These are phyloP conservation scores for Heterochromis multidens DNA, from an alignment of 2,113 vertebrate genomes.

Conservation along the genomic window DNA sequence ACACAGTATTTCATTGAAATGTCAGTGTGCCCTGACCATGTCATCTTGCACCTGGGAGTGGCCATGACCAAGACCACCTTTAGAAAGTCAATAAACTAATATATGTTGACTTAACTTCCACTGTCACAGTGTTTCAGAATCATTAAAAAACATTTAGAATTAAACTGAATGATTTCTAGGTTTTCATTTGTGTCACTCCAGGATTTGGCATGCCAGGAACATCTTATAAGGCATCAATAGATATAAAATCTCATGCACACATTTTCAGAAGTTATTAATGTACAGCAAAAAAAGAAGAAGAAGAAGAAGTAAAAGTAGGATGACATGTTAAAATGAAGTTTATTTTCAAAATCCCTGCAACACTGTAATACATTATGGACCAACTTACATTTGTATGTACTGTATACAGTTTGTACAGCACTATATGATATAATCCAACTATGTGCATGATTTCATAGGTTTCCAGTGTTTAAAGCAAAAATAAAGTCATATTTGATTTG, in stretches of 20 bases:
- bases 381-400: too few relatives aligned
- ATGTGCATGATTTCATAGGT: too few relatives aligned
- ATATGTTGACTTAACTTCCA: not conserved
- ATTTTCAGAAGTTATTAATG: not conserved
- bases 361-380: not conserved
- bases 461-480: too few relatives aligned
- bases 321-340: not conserved
- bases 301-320: not conserved
- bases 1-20: not conserved
- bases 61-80: not conserved
- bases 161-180: too few relatives aligned
- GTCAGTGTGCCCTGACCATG: conserved; percentile 17
- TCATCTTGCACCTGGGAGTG: not conserved
- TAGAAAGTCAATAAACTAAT: not conserved
- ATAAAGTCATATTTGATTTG: too few relatives aligned
- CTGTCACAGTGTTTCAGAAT: not conserved
- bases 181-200: too few relatives aligned
- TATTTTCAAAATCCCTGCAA: not conserved
- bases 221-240: not conserved
- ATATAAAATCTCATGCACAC: not conserved
- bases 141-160: too few relatives aligned
- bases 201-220: not conserved
- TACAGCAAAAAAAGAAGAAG: too few relatives aligned
- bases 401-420: too few relatives aligned
- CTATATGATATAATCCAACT: too few relatives aligned